These are phyloP conservation scores for Lasiurus borealis DNA, from an alignment of 2,113 vertebrate genomes.

Conservation along the genomic window DNA sequence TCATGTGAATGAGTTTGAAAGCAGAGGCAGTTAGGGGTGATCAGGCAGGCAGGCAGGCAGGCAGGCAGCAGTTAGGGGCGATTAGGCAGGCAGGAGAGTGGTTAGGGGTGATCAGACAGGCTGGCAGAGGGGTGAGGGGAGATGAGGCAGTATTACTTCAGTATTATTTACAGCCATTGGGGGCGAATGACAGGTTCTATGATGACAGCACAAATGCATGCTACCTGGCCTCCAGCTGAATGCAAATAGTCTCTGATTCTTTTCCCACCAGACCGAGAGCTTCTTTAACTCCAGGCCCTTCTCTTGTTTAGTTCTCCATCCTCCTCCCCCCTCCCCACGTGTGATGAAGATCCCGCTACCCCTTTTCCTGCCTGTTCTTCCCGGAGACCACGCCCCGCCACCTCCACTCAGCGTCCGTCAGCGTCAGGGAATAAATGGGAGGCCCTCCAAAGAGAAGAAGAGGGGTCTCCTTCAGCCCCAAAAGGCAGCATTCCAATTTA, in stretches of 20 bases:
- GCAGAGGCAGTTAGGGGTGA: too few relatives aligned
- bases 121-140: too few relatives aligned
- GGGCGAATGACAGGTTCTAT: not conserved
- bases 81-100: too few relatives aligned
- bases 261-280: not conserved
- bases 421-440: constrained; percentile 42
- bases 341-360: constrained; percentile 26
- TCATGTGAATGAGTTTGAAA: constrained; percentile 49
- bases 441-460: constrained; percentile 66
- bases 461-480: constrained; percentile 56
- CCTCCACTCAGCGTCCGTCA: constrained; percentile 23
- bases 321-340: too few relatives aligned
- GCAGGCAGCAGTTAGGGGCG: too few relatives aligned
- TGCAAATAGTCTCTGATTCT: not conserved
- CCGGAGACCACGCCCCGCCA: constrained; percentile 51
- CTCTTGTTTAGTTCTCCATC: not conserved
- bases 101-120: too few relatives aligned
- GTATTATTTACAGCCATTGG: not conserved
- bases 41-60: too few relatives aligned
- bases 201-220: not conserved
- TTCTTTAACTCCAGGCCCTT: constrained; percentile 11
- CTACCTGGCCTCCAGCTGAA: not conserved
- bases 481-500: constrained; percentile 69
- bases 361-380: constrained; percentile 3
- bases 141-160: not conserved